These are phyloP conservation scores for Eristalinus aeneus DNA, from an alignment of 2,888 invertebrate species.

Conservation along the genomic window DNA sequence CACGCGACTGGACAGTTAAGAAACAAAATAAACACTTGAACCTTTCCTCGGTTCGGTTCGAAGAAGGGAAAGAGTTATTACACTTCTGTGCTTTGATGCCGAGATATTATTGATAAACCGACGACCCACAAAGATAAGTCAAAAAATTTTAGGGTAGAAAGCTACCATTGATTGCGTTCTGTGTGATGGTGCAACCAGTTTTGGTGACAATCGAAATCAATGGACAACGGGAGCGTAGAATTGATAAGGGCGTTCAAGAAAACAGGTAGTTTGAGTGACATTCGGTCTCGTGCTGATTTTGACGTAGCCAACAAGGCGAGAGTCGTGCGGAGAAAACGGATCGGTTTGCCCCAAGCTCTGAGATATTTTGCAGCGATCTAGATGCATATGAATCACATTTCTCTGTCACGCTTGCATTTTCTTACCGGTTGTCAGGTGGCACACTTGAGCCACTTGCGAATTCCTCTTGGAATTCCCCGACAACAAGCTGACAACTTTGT, in stretches of 20 bases:
- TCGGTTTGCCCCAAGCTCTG: not conserved
- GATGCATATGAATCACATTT: not conserved
- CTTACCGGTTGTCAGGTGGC: not conserved
- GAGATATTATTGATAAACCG: not conserved
- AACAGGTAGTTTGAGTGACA: not conserved
- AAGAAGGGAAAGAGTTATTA: not conserved
- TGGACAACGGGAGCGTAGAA: not conserved
- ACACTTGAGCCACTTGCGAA: not conserved
- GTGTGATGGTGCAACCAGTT: not conserved
- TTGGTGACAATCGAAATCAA: not conserved
- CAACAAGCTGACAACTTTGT: not conserved
- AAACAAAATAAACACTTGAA: not conserved
- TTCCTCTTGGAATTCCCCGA: not conserved
- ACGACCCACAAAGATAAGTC: conserved; percentile 9
- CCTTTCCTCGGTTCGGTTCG: not conserved
- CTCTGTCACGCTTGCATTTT: not conserved
- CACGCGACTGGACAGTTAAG: not conserved
- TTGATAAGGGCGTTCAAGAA: not conserved
- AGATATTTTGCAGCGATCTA: not conserved
- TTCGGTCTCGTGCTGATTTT: not conserved
- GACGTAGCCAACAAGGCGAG: not conserved
- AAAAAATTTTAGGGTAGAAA: not conserved
- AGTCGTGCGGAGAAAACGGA: not conserved
- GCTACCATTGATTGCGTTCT: not conserved
- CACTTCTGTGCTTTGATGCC: not conserved